A percentile compares a stretch with the other conserved stretches of the same genome.
Evolutionary conservation across 2,113 vertebrate genomes (phyloP).

Genomic region (Lontra canadensis): DNA sequence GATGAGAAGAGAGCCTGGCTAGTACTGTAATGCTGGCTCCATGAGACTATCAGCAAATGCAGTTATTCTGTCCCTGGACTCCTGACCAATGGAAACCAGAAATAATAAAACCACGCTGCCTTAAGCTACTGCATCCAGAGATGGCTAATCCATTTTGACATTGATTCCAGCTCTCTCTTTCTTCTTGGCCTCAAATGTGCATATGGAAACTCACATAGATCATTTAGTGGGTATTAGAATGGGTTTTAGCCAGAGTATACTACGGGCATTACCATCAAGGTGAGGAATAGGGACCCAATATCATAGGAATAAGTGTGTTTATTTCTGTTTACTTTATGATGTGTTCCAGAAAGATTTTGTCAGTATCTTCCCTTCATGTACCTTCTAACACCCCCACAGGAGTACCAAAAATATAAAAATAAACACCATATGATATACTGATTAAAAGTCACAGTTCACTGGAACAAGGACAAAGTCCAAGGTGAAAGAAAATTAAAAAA

Average conservation of each 20-base stretch:
- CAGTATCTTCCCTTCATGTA: neutral
- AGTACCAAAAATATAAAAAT: neutral
- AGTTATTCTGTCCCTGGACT: neutral
- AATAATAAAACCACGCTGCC: neutral
- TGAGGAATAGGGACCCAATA: neutral
- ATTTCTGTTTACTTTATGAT: neutral
- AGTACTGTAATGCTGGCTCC: neutral
- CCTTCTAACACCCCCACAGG: neutral
- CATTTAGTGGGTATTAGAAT: neutral
- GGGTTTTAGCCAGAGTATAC: neutral
- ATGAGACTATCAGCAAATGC: neutral
- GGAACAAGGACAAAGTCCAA: slow-evolving; percentile 20
- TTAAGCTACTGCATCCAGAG: neutral
- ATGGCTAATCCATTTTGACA: neutral
- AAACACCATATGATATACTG: neutral
- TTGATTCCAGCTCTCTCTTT: neutral
- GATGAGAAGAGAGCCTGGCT: neutral
- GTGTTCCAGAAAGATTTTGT: neutral
- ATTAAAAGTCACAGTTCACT: slow-evolving; percentile 12
- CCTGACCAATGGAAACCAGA: neutral
- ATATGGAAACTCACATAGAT: neutral
- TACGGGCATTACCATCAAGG: neutral
- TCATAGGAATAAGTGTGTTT: neutral
- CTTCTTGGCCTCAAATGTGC: neutral
- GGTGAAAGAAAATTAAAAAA: slow-evolving; percentile 9